These are phyloP conservation scores for Salmo trutta DNA, from an alignment of 2,797 vertebrate species.

Conservation along the genomic window DNA sequence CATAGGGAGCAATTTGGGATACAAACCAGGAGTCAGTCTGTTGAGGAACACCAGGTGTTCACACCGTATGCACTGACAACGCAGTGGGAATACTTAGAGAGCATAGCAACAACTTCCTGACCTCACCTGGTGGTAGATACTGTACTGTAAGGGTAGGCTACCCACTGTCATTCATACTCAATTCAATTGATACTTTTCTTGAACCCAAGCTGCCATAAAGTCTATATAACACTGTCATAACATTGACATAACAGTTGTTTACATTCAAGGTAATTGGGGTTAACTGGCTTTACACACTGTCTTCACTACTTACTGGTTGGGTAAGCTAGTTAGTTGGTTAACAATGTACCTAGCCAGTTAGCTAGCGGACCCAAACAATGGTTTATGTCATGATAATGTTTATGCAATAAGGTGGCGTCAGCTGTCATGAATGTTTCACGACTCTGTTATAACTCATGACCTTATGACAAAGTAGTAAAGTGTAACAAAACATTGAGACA, in stretches of 20 bases:
- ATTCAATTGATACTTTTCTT: background rate
- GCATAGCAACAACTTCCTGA: background rate
- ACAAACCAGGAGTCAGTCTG: slow-evolving; percentile 6
- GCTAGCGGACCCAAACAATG: background rate
- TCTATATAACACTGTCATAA: background rate
- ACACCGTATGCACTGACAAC: slow-evolving; percentile 13
- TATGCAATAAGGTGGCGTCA: background rate
- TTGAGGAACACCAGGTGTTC: slow-evolving; percentile 37
- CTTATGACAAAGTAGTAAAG: background rate
- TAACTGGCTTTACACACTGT: background rate
- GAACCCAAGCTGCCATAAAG: background rate
- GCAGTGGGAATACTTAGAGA: slow-evolving; percentile 7
- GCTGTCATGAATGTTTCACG: background rate
- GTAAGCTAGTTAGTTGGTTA: background rate
- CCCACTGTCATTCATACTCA: background rate
- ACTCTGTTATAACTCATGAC: background rate
- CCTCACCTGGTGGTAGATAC: slow-evolving; percentile 1
- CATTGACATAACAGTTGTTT: background rate
- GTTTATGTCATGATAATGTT: background rate
- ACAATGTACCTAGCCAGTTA: background rate
- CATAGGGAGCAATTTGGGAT: slow-evolving; percentile 21
- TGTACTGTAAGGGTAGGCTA: too few species aligned
- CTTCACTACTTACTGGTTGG: background rate
- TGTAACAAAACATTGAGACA: slow-evolving; percentile 1
- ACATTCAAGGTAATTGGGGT: background rate